A percentile compares a stretch with the other conserved stretches of the same genome.
Evolutionary conservation across 2,888 invertebrate species (phyloP).

Genomic region (Lycaena phlaeas): DNA sequence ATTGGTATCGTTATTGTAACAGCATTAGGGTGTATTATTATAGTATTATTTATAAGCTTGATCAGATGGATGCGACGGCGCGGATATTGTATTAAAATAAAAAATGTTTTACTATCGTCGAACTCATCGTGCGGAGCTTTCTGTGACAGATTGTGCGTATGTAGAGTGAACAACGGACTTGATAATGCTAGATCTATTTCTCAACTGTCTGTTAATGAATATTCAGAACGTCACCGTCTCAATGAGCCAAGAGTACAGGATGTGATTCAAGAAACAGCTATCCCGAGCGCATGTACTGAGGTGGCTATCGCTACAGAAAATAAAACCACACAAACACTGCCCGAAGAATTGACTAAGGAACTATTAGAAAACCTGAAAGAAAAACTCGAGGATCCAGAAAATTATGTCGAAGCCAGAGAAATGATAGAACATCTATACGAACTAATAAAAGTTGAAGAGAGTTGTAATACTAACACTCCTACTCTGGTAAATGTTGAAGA

Average conservation of each 20-base stretch:
- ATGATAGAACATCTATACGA: conserved; percentile 85
- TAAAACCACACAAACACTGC: conserved; percentile 80
- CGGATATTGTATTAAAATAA: conserved; percentile 64
- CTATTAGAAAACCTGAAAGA: conserved; percentile 78
- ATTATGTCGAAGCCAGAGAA: conserved; percentile 81
- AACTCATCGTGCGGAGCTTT: conserved; percentile 44
- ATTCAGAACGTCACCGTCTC: conserved; percentile 73
- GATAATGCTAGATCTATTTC: conserved; percentile 76
- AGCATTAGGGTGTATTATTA: conserved; percentile 60
- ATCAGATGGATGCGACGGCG: conserved; percentile 72
- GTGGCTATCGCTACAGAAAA: conserved; percentile 58
- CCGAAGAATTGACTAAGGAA: conserved; percentile 83
- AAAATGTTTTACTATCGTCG: conserved; percentile 50
- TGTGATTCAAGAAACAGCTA: conserved; percentile 37
- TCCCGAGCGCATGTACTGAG: conserved; percentile 38
- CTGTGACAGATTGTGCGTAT: conserved; percentile 47
- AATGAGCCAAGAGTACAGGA: conserved; percentile 70
- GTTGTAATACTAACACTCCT: conserved; percentile 64
- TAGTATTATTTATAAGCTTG: conserved; percentile 68
- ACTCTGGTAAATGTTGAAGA: conserved; percentile 40
- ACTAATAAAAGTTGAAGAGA: conserved; percentile 80
- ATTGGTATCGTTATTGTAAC: conserved; percentile 68
- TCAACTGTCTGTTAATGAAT: conserved; percentile 74
- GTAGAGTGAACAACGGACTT: conserved; percentile 56
- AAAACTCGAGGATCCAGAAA: conserved; percentile 80